Conservation (phyloP, 2,888 invertebrate genomes). For the Macroteleia sp. region DNA sequence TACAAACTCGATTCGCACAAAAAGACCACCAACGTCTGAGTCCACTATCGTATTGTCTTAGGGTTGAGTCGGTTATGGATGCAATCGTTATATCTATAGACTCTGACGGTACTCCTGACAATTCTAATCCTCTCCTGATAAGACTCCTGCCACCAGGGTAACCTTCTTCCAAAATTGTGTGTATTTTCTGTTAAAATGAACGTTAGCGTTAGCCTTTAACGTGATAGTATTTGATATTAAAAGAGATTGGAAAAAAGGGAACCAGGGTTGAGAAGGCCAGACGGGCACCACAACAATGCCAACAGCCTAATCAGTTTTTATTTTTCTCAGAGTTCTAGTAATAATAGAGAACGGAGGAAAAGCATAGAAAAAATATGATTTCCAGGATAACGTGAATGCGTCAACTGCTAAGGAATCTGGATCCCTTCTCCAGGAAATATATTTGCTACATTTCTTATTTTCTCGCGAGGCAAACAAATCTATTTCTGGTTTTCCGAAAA, state of each 20-base stretch:
- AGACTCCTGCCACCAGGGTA: conserved; percentile 37
- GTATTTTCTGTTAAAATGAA: conserved; percentile 32
- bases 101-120: conserved; percentile 14
- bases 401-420: conserved; percentile 47
- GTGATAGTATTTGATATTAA: conserved; percentile 36
- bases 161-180: conserved; percentile 18
- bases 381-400: conserved; percentile 49
- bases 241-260: conserved; percentile 24
- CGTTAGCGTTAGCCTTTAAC: conserved; percentile 26
- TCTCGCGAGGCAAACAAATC: conserved; percentile 38
- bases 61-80: conserved; percentile 25
- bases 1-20: background rate
- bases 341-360: conserved; percentile 57
- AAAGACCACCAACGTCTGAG: conserved; percentile 21
- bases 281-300: conserved; percentile 43
- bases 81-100: conserved; percentile 36
- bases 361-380: conserved; percentile 46
- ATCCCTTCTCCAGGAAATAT: conserved; percentile 48
- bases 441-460: conserved; percentile 39
- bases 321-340: conserved; percentile 23
- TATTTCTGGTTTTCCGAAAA: conserved; percentile 25
- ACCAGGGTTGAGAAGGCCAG: conserved; percentile 53
- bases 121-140: conserved; percentile 49
- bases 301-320: conserved; percentile 18
- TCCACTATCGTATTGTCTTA: conserved; percentile 40